Evolutionary conservation across 2,888 invertebrate species (phyloP), one percentile per base, ranked within the genome.

Genomic region (Aspidapion aeneum): DNA sequence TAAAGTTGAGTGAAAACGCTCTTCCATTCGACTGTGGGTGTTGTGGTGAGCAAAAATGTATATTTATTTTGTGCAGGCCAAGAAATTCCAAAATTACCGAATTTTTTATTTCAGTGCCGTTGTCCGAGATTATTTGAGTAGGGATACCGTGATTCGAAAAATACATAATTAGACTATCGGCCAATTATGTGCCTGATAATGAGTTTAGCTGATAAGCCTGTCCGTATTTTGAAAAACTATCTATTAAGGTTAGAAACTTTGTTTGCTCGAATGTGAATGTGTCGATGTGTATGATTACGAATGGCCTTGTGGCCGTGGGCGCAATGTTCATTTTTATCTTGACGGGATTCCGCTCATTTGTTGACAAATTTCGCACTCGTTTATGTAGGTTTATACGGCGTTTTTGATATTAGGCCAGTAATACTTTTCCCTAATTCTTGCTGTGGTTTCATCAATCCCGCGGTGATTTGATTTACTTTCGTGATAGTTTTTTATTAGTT

Each of bases 71-170:
- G 48, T 70, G 68, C 12, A 66, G 49, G 58, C 61, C 21, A 51
- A 68, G 50, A n/a, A 71, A 50, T 63, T 68, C 64, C 1, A 60
- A 55, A 52, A 71, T 19, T 9, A 64, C 50, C 1, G 56, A 62
- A 60, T 67, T 67, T 63, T 70, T 69, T 17, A 71, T 68, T 62
- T 68, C 69, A 5, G 58, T 64, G 16, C 67, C 69, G 22, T 67
- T 67, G 49, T 70, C 69, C 17, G 58, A 58, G 49, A 68, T 66
- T 9, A 69, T 66, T 65, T 67, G 64, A 51, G 61, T 55, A 3
- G 66, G 69, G 2, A 69, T 55, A 21, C 68, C 62, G 50, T 68
- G 68, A 57, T 69, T 66, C 9, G 68, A 64, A 61, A 70, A 70
- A 21, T 62, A 70, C 7, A 22, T 48, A 21, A 68, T 55, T 17